Conservation (phyloP, 2,888 invertebrate genomes). For the Perizoma affinitatum region DNA sequence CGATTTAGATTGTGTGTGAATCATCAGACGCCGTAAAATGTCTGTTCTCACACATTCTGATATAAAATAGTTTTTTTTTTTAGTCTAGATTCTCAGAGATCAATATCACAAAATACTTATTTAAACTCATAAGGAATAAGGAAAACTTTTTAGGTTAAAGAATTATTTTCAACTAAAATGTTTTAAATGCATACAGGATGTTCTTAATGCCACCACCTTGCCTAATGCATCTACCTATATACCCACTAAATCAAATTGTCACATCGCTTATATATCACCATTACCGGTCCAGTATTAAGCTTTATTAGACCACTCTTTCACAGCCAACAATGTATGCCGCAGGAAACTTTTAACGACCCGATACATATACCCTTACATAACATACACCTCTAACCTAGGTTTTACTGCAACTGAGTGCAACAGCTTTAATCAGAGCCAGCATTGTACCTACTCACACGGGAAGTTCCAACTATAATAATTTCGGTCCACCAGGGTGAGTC, state of each 20-base stretch:
- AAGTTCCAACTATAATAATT: no score
- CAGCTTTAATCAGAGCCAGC: no score
- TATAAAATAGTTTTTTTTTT: constrained; percentile 8
- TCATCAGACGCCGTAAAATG: constrained; percentile 1
- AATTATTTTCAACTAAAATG: no score
- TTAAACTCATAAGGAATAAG: no score
- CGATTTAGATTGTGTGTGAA: constrained; percentile 2
- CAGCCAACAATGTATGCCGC: constrained; percentile 13
- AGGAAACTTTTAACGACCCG: background rate
- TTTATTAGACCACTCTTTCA: constrained; percentile 5
- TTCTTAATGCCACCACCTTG: no score
- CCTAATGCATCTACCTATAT: no score
- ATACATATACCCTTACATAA: background rate
- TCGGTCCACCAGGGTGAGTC: constrained; percentile 13
- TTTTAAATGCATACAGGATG: no score
- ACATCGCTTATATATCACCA: background rate
- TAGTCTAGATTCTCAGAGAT: no score
- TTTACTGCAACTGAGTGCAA: no score
- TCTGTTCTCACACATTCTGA: constrained; percentile 1
- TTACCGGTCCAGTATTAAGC: background rate
- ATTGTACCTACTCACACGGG: no score
- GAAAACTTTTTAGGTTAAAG: no score
- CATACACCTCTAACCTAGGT: no score
- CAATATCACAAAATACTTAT: background rate
- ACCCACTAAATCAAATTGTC: constrained; percentile 4